These are phyloP conservation scores for Euschistus heros DNA, from an alignment of 1,140 invertebrate genomes.

Conservation along the genomic window DNA sequence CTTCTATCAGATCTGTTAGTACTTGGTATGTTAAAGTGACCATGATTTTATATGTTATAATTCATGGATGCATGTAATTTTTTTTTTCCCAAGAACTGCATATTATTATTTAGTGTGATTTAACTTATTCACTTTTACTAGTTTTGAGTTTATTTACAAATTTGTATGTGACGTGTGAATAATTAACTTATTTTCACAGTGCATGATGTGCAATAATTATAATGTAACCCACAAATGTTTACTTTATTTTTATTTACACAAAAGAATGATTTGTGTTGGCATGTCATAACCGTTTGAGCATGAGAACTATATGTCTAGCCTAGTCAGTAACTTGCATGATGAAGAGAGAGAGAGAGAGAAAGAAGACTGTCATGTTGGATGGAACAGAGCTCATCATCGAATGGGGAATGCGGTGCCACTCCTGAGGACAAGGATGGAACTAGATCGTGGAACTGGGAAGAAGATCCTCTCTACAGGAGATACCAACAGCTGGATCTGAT, in stretches of 20 bases:
- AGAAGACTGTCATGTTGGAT: conserved; percentile 15
- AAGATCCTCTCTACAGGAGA: conserved; percentile 38
- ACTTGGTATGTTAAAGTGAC: no score
- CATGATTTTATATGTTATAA: no score
- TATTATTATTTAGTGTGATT: no score
- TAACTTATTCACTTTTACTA: no score
- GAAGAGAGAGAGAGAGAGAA: conserved; percentile 11
- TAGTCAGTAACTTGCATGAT: conserved; percentile 23
- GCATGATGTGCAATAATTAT: no score
- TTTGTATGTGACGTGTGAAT: no score
- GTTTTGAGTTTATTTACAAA: no score
- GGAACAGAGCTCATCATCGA: conserved; percentile 14
- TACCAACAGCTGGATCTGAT: conserved; percentile 58
- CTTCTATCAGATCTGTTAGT: no score
- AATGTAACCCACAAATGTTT: no score
- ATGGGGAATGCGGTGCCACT: conserved; percentile 33
- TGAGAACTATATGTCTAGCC: conserved; percentile 22
- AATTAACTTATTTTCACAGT: no score
- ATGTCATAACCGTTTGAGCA: conserved; percentile 11
- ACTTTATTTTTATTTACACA: neutral
- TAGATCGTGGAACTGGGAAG: conserved; percentile 31
- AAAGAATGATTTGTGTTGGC: neutral
- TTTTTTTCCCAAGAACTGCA: no score
- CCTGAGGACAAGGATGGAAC: conserved; percentile 30
- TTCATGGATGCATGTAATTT: no score